Conservation (phyloP, 2,113 vertebrate species). For the Telmatochromis bifrenatus region DNA sequence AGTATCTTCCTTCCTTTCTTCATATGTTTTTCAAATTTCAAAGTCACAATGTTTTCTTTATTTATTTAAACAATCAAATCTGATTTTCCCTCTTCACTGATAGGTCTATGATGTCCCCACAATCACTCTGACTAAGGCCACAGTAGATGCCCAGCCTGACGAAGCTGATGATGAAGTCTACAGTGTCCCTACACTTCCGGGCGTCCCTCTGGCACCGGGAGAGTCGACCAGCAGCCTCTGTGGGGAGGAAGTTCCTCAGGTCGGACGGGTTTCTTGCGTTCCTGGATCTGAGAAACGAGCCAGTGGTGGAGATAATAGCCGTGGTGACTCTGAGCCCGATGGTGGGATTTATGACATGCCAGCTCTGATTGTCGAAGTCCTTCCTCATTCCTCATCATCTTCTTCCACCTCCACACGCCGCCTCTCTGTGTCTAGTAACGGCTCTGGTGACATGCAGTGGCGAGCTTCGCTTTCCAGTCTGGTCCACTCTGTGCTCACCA, state of each 20-base stretch:
- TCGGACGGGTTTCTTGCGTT: slow-evolving; percentile 36
- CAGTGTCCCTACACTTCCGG: slow-evolving; percentile 72
- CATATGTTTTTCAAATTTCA: not conserved
- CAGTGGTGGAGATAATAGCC: not conserved
- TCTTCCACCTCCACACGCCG: slow-evolving; percentile 49
- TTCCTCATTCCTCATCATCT: slow-evolving; percentile 53
- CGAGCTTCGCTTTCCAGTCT: slow-evolving; percentile 60
- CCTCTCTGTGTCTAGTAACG: slow-evolving; percentile 73
- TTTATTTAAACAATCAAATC: not conserved
- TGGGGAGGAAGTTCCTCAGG: slow-evolving; percentile 30
- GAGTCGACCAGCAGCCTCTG: slow-evolving; percentile 37
- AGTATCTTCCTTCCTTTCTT: not conserved
- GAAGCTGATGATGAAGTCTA: slow-evolving; percentile 70
- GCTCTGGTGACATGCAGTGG: slow-evolving; percentile 73
- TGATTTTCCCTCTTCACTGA: not conserved
- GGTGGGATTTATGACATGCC: slow-evolving; percentile 86
- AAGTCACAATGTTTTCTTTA: not conserved
- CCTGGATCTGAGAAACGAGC: slow-evolving; percentile 58
- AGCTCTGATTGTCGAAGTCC: slow-evolving; percentile 62
- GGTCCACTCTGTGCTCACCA: slow-evolving; percentile 63
- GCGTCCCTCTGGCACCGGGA: slow-evolving; percentile 61
- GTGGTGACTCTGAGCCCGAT: slow-evolving; percentile 50
- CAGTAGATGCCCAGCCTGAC: slow-evolving; percentile 26
- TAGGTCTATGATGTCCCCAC: slow-evolving; percentile 85
- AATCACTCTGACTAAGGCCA: slow-evolving; percentile 45